phyloP scores from a whole-genome alignment of 2,113 vertebrate genomes.

The Anseranas semipalmata region DNA sequence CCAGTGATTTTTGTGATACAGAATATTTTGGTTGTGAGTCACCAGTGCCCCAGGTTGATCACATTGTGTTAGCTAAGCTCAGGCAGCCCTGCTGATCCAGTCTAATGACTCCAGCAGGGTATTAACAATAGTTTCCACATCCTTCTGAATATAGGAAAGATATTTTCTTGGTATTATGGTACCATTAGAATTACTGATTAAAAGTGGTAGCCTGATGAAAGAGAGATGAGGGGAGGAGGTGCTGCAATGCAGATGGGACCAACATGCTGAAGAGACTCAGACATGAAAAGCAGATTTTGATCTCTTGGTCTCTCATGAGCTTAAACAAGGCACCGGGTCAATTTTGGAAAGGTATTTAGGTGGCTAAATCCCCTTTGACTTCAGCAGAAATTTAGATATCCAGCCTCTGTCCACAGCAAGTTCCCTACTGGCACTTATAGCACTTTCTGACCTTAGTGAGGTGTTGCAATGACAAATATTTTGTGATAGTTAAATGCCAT shows the following conservation, averaged over 20 bases:
- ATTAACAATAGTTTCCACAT: not conserved
- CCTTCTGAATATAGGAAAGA: not conserved
- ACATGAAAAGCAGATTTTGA: not conserved
- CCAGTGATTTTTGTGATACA: not conserved
- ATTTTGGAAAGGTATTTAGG: not conserved
- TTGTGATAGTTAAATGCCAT: not conserved
- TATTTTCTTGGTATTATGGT: not conserved
- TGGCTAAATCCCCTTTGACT: not conserved
- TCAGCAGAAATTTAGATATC: not conserved
- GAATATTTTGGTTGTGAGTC: not conserved
- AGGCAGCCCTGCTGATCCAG: not conserved
- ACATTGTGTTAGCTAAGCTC: not conserved
- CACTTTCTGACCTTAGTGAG: not conserved
- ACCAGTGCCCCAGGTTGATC: not conserved
- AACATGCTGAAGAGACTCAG: not conserved
- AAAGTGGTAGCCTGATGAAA: slow-evolving; percentile 9
- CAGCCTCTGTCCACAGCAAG: not conserved
- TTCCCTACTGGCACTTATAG: not conserved
- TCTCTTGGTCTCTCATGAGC: not conserved
- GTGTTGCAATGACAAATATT: not conserved
- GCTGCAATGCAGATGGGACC: not conserved
- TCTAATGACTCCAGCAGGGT: not conserved
- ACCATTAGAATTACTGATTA: slow-evolving; percentile 20
- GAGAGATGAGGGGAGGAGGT: not conserved
- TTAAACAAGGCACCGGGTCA: not conserved